Evolutionary conservation across 2,797 vertebrate species (phyloP), one percentile per base, ranked within the genome.

Genomic region (Leuciscus waleckii): DNA sequence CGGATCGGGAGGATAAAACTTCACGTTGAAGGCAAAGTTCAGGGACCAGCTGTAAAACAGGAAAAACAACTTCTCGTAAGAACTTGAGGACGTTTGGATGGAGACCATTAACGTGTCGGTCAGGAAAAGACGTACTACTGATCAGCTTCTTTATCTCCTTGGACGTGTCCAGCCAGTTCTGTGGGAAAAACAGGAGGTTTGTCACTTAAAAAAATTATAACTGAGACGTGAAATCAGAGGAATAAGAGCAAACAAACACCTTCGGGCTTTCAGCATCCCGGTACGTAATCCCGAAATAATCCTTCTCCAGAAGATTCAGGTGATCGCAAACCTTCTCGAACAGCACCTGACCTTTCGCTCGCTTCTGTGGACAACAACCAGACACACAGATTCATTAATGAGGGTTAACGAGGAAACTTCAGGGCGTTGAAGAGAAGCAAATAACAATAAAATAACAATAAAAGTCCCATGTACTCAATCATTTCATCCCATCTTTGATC

Each of bases 91-190:
- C 1, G 29, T 32, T n/a, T 32, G 21, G 19, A 46, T 2, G 37
- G 23, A 80, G 41, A 80, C 43, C 10, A 16, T 68, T 23, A n/a
- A 9, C 7, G 6, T 49, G 26, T 37, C 2, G 1, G 29, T 51
- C 7, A n/a, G 13, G 43, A 35, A 9, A 14, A 4, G 37, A 87
- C 69, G 93, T 96, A 99, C 98, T 97, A 94, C 96, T 95, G 82
- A 98, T 96, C 93, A 99, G 98, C 93, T 99, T 99, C 95, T 98
- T 99, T 85, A 99, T 94, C 94, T 99, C 98, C 92, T 99, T 99
- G 90, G 95, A 93, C 70, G 97, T 97, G 89, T 99, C 98, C 90
- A 99, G 92, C 98, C 98, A 99, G 91, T 98, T 98, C 98, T 99
- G 95, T 84, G 94, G 89, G 89, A 89, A 95, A 75, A 32, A 85